phyloP scores from a whole-genome alignment of 2,888 invertebrate genomes.

The Brachyopa scutellaris region DNA sequence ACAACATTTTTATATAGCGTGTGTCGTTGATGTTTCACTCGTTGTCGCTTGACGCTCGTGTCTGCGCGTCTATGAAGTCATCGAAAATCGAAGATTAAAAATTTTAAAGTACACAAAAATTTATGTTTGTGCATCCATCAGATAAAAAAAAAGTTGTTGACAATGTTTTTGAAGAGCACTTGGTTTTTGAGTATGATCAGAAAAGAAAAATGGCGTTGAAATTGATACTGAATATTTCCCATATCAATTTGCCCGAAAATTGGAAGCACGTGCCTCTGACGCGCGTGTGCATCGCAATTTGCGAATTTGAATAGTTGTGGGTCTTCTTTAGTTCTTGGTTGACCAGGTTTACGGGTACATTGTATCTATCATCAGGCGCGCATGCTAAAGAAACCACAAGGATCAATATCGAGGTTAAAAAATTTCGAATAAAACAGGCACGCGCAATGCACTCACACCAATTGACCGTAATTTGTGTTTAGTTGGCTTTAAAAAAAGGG shows the following conservation, averaged over 20 bases:
- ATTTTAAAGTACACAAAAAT: no score
- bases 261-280: slow-evolving; percentile 34
- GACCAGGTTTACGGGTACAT: slow-evolving; percentile 11
- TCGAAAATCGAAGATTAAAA: slow-evolving; percentile 24
- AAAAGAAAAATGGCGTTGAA: background rate
- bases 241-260: slow-evolving; percentile 14
- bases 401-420: slow-evolving; percentile 22
- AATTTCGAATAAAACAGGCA: background rate
- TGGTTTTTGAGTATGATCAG: background rate
- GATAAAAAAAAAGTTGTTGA: background rate
- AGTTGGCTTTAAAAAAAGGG: slow-evolving; percentile 17
- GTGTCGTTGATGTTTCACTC: slow-evolving; percentile 27
- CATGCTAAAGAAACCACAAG: slow-evolving; percentile 53
- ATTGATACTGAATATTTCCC: slow-evolving; percentile 31
- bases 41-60: background rate
- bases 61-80: background rate
- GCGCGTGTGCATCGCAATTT: slow-evolving; percentile 12
- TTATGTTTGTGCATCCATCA: slow-evolving; percentile 6
- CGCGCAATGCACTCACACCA: slow-evolving; percentile 3
- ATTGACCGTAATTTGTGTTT: slow-evolving; percentile 37
- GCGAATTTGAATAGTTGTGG: slow-evolving; percentile 30
- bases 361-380: slow-evolving; percentile 9
- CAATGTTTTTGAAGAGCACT: background rate
- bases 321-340: slow-evolving; percentile 42
- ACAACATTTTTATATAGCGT: background rate